These are phyloP conservation scores for Limnothrissa miodon DNA, from an alignment of 2,113 vertebrate genomes.

Conservation along the genomic window DNA sequence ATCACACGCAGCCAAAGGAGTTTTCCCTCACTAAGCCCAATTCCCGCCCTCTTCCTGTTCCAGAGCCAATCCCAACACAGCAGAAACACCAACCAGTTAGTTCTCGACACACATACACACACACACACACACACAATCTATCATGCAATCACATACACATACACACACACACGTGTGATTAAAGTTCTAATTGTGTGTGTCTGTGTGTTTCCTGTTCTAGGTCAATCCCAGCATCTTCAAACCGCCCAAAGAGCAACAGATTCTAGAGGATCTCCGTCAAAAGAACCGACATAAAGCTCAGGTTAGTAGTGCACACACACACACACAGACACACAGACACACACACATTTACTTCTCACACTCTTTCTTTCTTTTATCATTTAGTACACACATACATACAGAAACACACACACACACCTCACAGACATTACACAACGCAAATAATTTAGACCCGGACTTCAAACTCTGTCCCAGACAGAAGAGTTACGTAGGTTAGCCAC, in stretches of 20 bases:
- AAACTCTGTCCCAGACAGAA: too few species aligned
- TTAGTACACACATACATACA: not conserved
- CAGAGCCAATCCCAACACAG: slow-evolving; percentile 67
- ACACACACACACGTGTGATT: not conserved
- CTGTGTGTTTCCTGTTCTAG: not conserved
- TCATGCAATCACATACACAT: not conserved
- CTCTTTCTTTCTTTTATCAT: too few species aligned
- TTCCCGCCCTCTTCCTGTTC: slow-evolving; percentile 67
- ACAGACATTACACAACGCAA: not conserved
- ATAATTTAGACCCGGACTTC: too few species aligned
- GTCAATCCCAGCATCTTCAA: slow-evolving; percentile 64
- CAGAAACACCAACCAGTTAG: slow-evolving; percentile 78
- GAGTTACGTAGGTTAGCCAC: too few species aligned
- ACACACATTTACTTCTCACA: too few species aligned
- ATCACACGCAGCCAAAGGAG: slow-evolving; percentile 75
- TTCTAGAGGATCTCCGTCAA: slow-evolving; percentile 72
- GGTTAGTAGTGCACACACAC: slow-evolving; percentile 62
- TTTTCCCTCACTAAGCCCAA: slow-evolving; percentile 80
- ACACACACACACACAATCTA: not conserved
- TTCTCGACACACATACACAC: slow-evolving; percentile 22
- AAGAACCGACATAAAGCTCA: slow-evolving; percentile 75
- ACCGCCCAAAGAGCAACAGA: slow-evolving; percentile 72
- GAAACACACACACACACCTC: not conserved
- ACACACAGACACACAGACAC: slow-evolving; percentile 9
- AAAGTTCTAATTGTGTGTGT: too few species aligned